A percentile compares a stretch with the other conserved stretches of the same genome.
Evolutionary conservation across 1,140 invertebrate genomes (phyloP).

Genomic region (Bombyx mori): ASM3026992v2 NC_085111.1:13428001-13428500

Average conservation of each 20-base stretch:
- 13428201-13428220: constrained; percentile 23
- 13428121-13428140: constrained; percentile 37
- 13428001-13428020: constrained; percentile 58
- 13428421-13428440: no score
- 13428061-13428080: constrained; percentile 68
- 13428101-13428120: constrained; percentile 56
- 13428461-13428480: no score
- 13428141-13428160: constrained; percentile 34
- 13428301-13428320: no score
- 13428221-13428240: neutral
- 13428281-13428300: neutral
- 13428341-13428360: no score
- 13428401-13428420: no score
- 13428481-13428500: no score
- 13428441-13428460: no score
- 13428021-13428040: constrained; percentile 10
- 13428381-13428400: no score
- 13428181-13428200: constrained; percentile 44
- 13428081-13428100: constrained; percentile 56
- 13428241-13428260: constrained; percentile 38
- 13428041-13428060: constrained; percentile 39
- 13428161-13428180: constrained; percentile 62
- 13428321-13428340: no score
- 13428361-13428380: no score
- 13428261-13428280: constrained; percentile 62